phyloP scores from a whole-genome alignment of 2,888 invertebrate genomes.

The Vanessa cardui region DNA sequence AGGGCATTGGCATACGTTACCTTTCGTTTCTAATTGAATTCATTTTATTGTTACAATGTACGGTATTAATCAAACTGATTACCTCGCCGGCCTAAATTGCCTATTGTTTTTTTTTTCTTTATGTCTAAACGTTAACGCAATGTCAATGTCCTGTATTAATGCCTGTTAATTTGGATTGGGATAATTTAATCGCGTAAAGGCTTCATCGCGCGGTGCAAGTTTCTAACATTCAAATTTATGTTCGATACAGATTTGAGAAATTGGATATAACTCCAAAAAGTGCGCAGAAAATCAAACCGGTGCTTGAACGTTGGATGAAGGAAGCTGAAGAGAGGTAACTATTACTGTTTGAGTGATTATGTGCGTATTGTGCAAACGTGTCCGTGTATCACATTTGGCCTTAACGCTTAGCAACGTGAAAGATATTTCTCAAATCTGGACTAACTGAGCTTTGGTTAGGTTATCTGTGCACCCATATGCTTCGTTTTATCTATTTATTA shows the following conservation, averaged over 20 bases:
- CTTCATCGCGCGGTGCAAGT: conserved; percentile 59
- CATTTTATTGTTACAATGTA: conserved; percentile 78
- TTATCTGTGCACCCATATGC: conserved; percentile 37
- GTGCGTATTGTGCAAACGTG: conserved; percentile 75
- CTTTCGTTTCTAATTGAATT: conserved; percentile 80
- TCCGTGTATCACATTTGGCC: conserved; percentile 78
- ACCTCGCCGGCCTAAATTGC: conserved; percentile 78
- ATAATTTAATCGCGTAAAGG: conserved; percentile 45
- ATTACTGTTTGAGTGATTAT: conserved; percentile 76
- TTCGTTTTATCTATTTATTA: conserved; percentile 35
- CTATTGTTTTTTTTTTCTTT: conserved; percentile 76
- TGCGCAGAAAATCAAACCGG: conserved; percentile 99
- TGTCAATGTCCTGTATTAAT: conserved; percentile 88
- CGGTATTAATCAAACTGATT: conserved; percentile 82
- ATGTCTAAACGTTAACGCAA: conserved; percentile 75
- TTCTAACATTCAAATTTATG: conserved; percentile 79
- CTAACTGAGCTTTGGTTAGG: conserved; percentile 72
- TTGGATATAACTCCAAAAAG: conserved; percentile 99
- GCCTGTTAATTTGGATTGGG: conserved; percentile 70
- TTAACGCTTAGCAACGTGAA: conserved; percentile 77
- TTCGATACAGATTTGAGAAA: conserved; percentile 96
- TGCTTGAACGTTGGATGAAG: conserved; percentile 99
- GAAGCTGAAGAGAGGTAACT: conserved; percentile 98
- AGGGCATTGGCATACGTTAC: conserved; percentile 94
- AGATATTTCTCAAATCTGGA: conserved; percentile 83